Conservation (phyloP, 2,797 vertebrate genomes). For the Darevskia nairensis region DNA sequence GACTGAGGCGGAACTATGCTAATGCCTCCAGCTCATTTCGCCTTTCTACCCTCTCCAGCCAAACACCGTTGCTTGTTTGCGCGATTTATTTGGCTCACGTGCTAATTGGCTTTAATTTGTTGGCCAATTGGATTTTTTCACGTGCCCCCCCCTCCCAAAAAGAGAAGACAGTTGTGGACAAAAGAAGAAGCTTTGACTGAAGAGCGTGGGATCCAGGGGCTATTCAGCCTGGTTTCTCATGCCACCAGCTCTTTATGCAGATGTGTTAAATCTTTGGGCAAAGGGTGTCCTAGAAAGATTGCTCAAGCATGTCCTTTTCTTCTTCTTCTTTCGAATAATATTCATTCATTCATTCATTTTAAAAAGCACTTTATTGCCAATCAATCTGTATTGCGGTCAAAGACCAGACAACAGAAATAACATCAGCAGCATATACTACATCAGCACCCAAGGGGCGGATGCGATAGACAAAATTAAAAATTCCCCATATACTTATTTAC, state of each 20-base stretch:
- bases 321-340: not conserved
- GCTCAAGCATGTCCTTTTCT: conserved; percentile 68
- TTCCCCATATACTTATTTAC: no score
- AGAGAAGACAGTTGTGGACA: conserved; percentile 75
- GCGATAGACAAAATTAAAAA: no score
- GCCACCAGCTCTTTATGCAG: conserved; percentile 70
- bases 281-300: conserved; percentile 59
- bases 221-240: conserved; percentile 68
- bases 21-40: conserved; percentile 83
- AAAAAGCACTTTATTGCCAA: not conserved
- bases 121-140: conserved; percentile 92
- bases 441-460: no score
- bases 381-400: no score
- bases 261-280: conserved; percentile 61
- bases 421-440: no score
- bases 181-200: conserved; percentile 73
- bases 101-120: conserved; percentile 99
- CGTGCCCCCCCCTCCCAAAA: conserved; percentile 64
- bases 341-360: no score
- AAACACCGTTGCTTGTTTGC: conserved; percentile 67
- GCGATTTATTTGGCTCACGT: conserved; percentile 84
- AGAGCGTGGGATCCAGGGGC: conserved; percentile 78
- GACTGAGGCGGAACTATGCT: conserved; percentile 76
- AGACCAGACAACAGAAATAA: no score
- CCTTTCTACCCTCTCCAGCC: conserved; percentile 78